These are phyloP conservation scores for Limnodromus scolopaceus DNA, from an alignment of 2,797 vertebrate genomes.

Conservation along the genomic window DNA sequence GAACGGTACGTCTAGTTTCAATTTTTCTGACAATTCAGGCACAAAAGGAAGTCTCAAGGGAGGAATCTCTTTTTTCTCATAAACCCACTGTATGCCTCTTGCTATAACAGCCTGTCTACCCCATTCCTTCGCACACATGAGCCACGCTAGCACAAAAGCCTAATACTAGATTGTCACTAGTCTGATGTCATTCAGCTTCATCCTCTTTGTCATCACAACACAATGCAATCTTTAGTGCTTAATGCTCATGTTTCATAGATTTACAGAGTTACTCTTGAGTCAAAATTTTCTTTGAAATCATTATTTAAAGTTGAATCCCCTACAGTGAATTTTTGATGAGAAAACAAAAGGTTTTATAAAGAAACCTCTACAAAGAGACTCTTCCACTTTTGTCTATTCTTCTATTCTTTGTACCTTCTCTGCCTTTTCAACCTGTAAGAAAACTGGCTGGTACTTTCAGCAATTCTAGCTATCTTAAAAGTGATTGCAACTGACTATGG, in stretches of 20 bases:
- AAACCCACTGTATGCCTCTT: neutral
- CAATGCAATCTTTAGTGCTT: neutral
- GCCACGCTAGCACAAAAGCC: neutral
- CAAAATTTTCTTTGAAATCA: neutral
- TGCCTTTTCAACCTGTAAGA: neutral
- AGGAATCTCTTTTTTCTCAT: neutral
- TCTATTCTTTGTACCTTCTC: neutral
- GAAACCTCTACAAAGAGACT: neutral
- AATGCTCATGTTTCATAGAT: neutral
- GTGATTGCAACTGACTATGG: neutral
- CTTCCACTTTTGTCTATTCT: neutral
- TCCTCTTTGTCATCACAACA: neutral
- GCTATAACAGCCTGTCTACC: neutral
- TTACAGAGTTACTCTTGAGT: neutral
- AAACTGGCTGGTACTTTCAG: neutral
- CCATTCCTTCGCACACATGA: rapidly evolving
- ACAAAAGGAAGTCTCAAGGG: neutral
- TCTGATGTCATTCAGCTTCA: neutral
- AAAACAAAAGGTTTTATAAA: neutral
- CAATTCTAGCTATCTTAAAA: neutral
- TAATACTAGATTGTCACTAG: neutral
- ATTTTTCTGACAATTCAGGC: neutral
- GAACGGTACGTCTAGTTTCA: neutral
- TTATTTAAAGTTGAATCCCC: neutral
- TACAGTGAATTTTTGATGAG: neutral